phyloP scores from a whole-genome alignment of 2,113 vertebrate genomes.

The Eretmochelys imbricata region DNA sequence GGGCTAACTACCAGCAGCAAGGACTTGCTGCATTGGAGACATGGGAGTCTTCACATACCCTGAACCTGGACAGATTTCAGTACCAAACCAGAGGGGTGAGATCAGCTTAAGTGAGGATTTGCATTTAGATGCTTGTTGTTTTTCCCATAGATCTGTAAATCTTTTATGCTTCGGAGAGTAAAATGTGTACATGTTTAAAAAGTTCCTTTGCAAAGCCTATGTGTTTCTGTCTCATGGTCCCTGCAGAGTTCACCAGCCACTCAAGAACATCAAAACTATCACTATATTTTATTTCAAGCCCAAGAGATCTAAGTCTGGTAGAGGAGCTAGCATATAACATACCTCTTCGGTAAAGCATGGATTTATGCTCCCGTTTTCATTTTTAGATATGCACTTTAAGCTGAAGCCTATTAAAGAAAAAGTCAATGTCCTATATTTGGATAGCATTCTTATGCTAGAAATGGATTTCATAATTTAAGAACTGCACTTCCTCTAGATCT shows the following conservation, averaged over 20 bases:
- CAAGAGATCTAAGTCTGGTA: rapidly evolving
- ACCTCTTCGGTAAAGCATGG: neutral
- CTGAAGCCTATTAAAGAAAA: neutral
- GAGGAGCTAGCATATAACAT: neutral
- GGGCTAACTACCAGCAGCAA: too few relatives aligned
- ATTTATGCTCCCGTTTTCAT: neutral
- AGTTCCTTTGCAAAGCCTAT: neutral
- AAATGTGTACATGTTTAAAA: rapidly evolving
- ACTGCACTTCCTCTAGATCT: neutral
- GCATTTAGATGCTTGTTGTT: neutral
- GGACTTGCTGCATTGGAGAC: neutral
- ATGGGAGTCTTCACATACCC: neutral
- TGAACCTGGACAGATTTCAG: neutral
- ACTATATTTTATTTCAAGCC: neutral
- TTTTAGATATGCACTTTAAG: neutral
- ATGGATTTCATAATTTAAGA: neutral
- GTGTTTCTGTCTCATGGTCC: neutral
- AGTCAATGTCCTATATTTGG: neutral
- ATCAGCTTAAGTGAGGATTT: rapidly evolving
- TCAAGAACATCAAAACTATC: neutral
- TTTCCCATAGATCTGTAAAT: rapidly evolving
- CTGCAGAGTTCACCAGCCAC: too few relatives aligned
- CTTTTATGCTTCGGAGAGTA: neutral
- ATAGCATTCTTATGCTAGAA: neutral
- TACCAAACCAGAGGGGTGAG: too few relatives aligned